Conservation (phyloP, 2,797 vertebrate genomes). For the Phalloptychus januarius region DNA sequence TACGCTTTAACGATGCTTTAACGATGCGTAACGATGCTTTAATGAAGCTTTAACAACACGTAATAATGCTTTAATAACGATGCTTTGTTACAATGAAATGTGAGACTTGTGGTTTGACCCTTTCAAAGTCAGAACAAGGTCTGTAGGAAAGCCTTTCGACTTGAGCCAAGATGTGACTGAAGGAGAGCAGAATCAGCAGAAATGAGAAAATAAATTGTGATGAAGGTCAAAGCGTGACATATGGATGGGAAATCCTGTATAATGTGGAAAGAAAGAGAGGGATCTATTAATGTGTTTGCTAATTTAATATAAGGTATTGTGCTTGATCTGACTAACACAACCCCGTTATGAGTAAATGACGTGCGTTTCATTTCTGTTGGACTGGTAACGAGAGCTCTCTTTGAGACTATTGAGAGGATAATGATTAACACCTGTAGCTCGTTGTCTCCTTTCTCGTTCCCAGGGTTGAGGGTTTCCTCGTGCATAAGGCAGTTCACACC, state of each 20-base stretch:
- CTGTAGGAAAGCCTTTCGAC: slow-evolving; percentile 35
- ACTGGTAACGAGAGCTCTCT: too few relatives aligned
- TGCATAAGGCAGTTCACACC: too few relatives aligned
- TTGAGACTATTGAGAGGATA: too few relatives aligned
- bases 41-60: too few relatives aligned
- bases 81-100: too few relatives aligned
- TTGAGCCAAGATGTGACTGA: slow-evolving; percentile 24
- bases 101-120: slow-evolving; percentile 42
- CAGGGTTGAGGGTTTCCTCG: too few relatives aligned
- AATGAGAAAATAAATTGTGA: not conserved
- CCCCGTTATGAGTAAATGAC: not conserved
- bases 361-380: too few relatives aligned
- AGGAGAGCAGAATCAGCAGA: slow-evolving; percentile 10
- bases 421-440: too few relatives aligned
- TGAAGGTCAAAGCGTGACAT: not conserved
- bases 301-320: not conserved
- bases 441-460: too few relatives aligned
- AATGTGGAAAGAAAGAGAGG: not conserved
- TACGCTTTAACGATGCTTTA: too few relatives aligned
- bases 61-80: too few relatives aligned
- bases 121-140: slow-evolving; percentile 19
- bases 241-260: not conserved
- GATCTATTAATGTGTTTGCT: not conserved
- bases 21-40: too few relatives aligned
- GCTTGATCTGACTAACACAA: not conserved